Evolutionary conservation across 2,113 vertebrate genomes (phyloP).

Genomic region (Lathamus discolor): DNA sequence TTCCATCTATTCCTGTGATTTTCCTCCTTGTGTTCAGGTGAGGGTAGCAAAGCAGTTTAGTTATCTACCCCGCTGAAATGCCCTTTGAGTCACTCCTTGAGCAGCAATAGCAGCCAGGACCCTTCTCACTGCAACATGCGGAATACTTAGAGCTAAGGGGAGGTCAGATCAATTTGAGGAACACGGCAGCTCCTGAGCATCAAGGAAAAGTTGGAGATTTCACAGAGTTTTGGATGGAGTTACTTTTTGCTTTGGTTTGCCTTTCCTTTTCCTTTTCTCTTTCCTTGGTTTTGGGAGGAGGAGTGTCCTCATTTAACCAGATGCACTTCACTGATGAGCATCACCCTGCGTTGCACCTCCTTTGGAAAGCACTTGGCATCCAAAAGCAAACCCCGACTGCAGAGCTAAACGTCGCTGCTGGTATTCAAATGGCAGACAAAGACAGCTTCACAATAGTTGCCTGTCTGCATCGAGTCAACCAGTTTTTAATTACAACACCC

Average conservation of each 20-base stretch:
- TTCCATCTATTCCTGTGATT: background rate
- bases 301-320: background rate
- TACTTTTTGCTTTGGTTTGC: background rate
- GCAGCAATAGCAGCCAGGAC: background rate
- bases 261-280: background rate
- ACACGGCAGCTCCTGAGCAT: background rate
- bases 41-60: background rate
- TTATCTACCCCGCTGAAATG: background rate
- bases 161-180: background rate
- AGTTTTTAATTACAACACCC: conserved; percentile 27
- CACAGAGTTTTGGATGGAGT: background rate
- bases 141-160: background rate
- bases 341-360: background rate
- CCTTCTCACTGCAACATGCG: background rate
- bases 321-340: background rate
- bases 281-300: rapidly evolving
- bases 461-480: background rate
- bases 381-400: background rate
- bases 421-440: background rate
- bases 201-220: rapidly evolving
- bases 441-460: background rate
- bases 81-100: background rate
- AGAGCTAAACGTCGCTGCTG: background rate
- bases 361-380: background rate
- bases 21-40: background rate